Conservation (phyloP, 2,113 vertebrate genomes). For the Bufo bufo region DNA sequence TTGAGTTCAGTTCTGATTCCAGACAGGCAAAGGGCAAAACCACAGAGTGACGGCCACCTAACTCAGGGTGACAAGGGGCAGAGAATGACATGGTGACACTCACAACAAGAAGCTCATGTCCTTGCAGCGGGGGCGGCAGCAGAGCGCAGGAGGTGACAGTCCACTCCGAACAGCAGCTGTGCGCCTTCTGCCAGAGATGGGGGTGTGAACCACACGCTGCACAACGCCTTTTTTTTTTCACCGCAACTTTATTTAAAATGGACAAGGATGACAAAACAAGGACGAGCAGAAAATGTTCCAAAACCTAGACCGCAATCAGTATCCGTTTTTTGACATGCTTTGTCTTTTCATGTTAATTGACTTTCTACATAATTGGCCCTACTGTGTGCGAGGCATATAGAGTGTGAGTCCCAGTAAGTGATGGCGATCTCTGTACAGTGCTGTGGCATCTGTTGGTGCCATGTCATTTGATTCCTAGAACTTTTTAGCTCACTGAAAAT, state of each 20-base stretch:
- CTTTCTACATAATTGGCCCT: too few relatives aligned
- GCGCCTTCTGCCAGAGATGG: slow-evolving; percentile 53
- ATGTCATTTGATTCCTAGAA: too few relatives aligned
- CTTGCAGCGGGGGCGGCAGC: slow-evolving; percentile 45
- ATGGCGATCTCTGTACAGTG: too few relatives aligned
- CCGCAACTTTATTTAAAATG: slow-evolving; percentile 47
- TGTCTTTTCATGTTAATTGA: too few relatives aligned
- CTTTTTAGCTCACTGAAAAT: too few relatives aligned
- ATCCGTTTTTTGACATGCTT: too few relatives aligned
- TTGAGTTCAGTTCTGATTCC: neutral
- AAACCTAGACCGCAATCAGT: neutral
- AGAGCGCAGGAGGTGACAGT: slow-evolving; percentile 50
- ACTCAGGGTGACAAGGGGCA: slow-evolving; percentile 36
- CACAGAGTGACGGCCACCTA: neutral
- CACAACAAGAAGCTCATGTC: slow-evolving; percentile 60
- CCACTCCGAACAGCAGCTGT: slow-evolving; percentile 49
- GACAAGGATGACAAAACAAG: slow-evolving; percentile 6
- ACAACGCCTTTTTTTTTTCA: slow-evolving; percentile 48
- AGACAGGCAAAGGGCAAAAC: slow-evolving; percentile 28
- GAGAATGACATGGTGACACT: slow-evolving; percentile 10
- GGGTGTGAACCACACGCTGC: slow-evolving; percentile 56
- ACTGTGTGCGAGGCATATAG: too few relatives aligned
- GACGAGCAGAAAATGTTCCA: neutral
- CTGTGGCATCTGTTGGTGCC: too few relatives aligned
- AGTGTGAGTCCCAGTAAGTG: too few relatives aligned